Evolutionary conservation across 2,797 vertebrate species (phyloP).

Genomic region (Lepilemur septentrionalis): DNA sequence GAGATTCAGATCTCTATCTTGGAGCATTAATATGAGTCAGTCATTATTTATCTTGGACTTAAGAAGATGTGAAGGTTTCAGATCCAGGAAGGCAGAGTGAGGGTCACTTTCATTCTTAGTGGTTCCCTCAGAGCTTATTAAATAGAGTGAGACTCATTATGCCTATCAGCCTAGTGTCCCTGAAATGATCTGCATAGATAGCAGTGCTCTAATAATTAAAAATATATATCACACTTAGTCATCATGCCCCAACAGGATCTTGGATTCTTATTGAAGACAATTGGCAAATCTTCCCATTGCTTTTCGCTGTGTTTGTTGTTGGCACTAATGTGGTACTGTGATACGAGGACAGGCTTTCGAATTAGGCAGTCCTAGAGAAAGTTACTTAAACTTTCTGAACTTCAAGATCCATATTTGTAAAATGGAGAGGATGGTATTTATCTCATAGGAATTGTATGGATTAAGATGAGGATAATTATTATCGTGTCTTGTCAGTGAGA

Average conservation of each 20-base stretch:
- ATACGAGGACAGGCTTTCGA: background rate
- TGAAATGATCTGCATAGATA: constrained; percentile 14
- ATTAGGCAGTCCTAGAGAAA: background rate
- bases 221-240: background rate
- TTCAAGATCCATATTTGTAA: background rate
- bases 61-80: constrained; percentile 49
- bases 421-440: background rate
- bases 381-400: background rate
- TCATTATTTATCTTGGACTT: constrained; percentile 59
- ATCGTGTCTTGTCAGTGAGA: background rate
- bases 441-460: background rate
- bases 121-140: constrained; percentile 46
- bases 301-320: background rate
- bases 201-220: constrained; percentile 31
- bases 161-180: background rate
- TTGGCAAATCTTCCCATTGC: background rate
- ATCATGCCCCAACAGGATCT: background rate
- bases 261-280: background rate
- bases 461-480: background rate
- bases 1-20: constrained; percentile 38
- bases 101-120: constrained; percentile 52
- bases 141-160: background rate
- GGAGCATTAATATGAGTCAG: constrained; percentile 33
- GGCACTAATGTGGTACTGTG: background rate
- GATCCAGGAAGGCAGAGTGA: background rate